phyloP scores from a whole-genome alignment of 1,140 invertebrate species.

The Cephus cinctus region DNA sequence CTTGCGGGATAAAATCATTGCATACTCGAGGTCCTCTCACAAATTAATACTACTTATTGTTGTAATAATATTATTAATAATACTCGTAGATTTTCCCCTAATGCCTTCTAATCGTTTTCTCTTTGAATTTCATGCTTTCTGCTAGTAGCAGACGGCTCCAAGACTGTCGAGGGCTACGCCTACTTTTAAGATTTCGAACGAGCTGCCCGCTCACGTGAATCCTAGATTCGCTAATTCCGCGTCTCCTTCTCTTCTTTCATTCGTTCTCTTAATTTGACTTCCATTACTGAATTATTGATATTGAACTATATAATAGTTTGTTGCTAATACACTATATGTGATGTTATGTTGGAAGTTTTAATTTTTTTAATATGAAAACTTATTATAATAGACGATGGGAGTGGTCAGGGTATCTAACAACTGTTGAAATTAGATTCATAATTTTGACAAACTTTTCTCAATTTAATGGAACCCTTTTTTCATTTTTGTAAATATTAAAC shows the following conservation, averaged over 20 bases:
- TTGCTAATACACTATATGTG: too few relatives aligned
- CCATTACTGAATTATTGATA: too few relatives aligned
- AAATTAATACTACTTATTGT: neutral
- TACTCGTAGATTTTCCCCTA: neutral
- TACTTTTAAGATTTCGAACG: slow-evolving; percentile 36
- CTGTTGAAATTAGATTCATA: too few relatives aligned
- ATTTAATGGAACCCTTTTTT: too few relatives aligned
- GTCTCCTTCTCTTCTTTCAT: slow-evolving; percentile 3
- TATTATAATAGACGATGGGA: too few relatives aligned
- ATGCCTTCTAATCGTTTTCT: neutral
- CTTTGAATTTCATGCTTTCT: slow-evolving; percentile 17
- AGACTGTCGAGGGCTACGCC: slow-evolving; percentile 45
- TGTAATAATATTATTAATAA: neutral
- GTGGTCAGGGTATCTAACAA: too few relatives aligned
- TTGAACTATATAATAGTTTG: too few relatives aligned
- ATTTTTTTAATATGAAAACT: too few relatives aligned
- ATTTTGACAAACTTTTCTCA: too few relatives aligned
- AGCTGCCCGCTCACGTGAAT: slow-evolving; percentile 48
- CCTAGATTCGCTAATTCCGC: slow-evolving; percentile 13
- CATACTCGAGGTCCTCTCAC: neutral
- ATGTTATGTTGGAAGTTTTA: too few relatives aligned
- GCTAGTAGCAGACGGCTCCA: slow-evolving; percentile 21
- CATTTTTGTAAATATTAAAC: too few relatives aligned
- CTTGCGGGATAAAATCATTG: neutral
- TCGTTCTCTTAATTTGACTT: too few relatives aligned